Evolutionary conservation across 2,797 vertebrate species (phyloP).

Genomic region (Microcaecilia unicolor): DNA sequence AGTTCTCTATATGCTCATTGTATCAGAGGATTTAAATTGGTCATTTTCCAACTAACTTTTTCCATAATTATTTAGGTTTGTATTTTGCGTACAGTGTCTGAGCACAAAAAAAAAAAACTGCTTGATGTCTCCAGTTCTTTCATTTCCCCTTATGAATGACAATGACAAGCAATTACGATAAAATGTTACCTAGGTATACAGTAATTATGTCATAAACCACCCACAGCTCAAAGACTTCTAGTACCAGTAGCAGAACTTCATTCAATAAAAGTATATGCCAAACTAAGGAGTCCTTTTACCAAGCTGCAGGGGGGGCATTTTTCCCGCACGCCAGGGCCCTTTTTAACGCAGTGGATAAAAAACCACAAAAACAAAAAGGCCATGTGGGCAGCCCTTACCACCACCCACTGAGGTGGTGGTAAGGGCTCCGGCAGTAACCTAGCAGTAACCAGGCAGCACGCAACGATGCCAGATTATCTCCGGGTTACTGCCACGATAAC

Average conservation of each 20-base stretch:
- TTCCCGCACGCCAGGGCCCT: too few relatives aligned
- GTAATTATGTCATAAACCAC: constrained; percentile 51
- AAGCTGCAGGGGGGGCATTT: too few relatives aligned
- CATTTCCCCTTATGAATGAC: constrained; percentile 55
- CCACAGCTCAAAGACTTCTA: constrained; percentile 47
- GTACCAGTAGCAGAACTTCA: constrained; percentile 51
- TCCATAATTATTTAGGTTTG: constrained; percentile 37
- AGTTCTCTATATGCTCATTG: constrained; percentile 36
- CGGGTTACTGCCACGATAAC: too few relatives aligned
- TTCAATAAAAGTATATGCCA: constrained; percentile 38
- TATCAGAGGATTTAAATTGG: constrained; percentile 48
- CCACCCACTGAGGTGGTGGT: too few relatives aligned
- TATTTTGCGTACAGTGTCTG: too few relatives aligned
- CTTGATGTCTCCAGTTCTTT: constrained; percentile 46
- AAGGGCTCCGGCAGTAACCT: too few relatives aligned
- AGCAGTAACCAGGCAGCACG: too few relatives aligned
- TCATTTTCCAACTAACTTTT: constrained; percentile 42
- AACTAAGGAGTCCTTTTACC: too few relatives aligned
- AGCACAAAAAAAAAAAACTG: constrained; percentile 50
- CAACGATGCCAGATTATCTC: too few relatives aligned
- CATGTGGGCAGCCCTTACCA: too few relatives aligned
- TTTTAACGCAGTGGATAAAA: too few relatives aligned
- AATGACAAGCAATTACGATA: constrained; percentile 51
- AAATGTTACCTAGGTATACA: constrained; percentile 50
- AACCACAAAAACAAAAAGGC: too few relatives aligned